phyloP scores from a whole-genome alignment of 2,113 vertebrate genomes.

The Aptenodytes forsteri region DNA sequence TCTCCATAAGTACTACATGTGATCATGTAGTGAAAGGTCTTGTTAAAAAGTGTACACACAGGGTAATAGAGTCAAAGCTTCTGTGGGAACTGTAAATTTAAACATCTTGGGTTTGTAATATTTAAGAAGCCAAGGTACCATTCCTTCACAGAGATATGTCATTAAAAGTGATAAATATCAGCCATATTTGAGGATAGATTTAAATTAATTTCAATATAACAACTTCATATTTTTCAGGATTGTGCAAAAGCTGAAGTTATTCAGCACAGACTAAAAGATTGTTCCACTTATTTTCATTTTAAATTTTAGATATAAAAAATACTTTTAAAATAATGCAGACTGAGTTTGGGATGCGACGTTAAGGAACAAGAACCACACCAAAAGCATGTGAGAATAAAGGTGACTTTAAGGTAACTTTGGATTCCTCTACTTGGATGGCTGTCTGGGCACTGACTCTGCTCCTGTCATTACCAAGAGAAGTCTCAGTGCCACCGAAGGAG shows the following conservation, averaged over 20 bases:
- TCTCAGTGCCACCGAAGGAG: neutral
- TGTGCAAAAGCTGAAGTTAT: neutral
- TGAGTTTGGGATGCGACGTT: accelerated
- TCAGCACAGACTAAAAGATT: neutral
- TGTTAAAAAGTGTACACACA: neutral
- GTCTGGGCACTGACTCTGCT: neutral
- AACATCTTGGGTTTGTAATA: neutral
- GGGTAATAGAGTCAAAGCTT: neutral
- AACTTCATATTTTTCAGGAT: neutral
- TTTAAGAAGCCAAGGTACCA: neutral
- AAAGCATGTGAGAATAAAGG: neutral
- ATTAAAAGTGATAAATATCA: neutral
- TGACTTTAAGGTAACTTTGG: neutral
- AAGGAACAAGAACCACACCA: neutral
- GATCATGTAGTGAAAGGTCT: neutral
- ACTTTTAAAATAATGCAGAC: neutral
- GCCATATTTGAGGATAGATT: neutral
- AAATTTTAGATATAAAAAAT: neutral
- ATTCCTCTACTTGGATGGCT: neutral
- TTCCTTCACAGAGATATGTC: neutral
- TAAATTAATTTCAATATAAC: neutral
- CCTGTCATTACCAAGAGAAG: neutral
- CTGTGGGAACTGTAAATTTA: neutral
- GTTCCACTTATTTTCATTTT: neutral
- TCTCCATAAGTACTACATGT: neutral